Conservation (phyloP, 1,140 invertebrate genomes). For the Euborellia annulipes region DNA sequence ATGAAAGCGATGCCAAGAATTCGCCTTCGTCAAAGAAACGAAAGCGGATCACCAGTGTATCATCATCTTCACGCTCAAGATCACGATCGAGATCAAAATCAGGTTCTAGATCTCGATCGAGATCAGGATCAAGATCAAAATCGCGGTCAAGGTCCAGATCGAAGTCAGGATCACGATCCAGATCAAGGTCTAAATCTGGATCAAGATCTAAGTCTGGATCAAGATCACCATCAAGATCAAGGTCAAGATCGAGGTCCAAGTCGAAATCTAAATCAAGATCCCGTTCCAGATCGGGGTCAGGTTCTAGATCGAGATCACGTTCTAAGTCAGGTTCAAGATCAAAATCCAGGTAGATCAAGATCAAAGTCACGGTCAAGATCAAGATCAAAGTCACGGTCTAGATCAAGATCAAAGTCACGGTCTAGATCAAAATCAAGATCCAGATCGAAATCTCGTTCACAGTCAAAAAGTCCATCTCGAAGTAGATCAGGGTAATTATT, state of each 20-base stretch:
- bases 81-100: slow-evolving; percentile 23
- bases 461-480: slow-evolving; percentile 22
- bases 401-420: slow-evolving; percentile 20
- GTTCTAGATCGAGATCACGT: slow-evolving; percentile 21
- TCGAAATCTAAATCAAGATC: slow-evolving; percentile 20
- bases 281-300: slow-evolving; percentile 22
- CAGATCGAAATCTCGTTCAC: slow-evolving; percentile 23
- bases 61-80: slow-evolving; percentile 20
- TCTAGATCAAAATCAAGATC: slow-evolving; percentile 22
- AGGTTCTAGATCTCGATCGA: slow-evolving; percentile 13
- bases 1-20: slow-evolving; percentile 35
- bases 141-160: slow-evolving; percentile 21
- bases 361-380: slow-evolving; percentile 17
- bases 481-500: slow-evolving; percentile 14
- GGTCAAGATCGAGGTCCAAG: slow-evolving; percentile 17
- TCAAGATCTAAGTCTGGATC: slow-evolving; percentile 21
- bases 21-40: slow-evolving; percentile 24
- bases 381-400: slow-evolving; percentile 20
- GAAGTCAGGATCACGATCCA: slow-evolving; percentile 18
- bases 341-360: slow-evolving; percentile 19
- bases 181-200: slow-evolving; percentile 17
- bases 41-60: slow-evolving; percentile 24
- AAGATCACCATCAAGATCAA: slow-evolving; percentile 17
- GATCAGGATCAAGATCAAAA: slow-evolving; percentile 21
- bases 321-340: slow-evolving; percentile 23